Base-by-base conservation (phyloP, 2,113 vertebrate species). In the Rattus rattus region DNA sequence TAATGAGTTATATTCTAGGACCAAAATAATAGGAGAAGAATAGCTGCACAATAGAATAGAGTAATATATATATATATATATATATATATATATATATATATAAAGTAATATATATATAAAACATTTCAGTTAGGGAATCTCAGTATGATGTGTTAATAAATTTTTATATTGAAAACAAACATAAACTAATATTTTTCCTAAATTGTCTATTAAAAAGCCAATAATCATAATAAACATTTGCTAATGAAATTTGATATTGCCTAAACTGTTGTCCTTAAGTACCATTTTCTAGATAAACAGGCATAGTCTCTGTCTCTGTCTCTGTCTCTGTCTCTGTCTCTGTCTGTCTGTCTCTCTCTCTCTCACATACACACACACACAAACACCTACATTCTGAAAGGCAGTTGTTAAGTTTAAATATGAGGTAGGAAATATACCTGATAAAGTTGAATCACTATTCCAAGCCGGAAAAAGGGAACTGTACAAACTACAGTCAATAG, bases 131-230 rank as follows among this genome's bases (percentile, higher is more conserved):
- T 94, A 75, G 73, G 85, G 91, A 86, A 88, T n/a, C 75, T 80
- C 17, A 76, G 47, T 77, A 52, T 91, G 28, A 81, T 73, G 0
- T 69, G 7, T 33, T 89, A 70, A 52, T 75, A 5, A 80, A 75
- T 84, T 94, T 88, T 90, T 90, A 75, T 52, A 43, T 7, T 87
- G 83, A 73, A 95, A 93, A 76, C 8, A 69, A 88, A 67, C 10
- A 63, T 80, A 8, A 47, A 79, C 49, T 63, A 63, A 47, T n/a
- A 1, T 75, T 56, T 94, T 93, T 95, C 39, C 36, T 95, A 76
- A 67, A 52, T 72, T 88, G 3, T 81, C 54, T 86, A 56, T 33
- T 91, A 17, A 96, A 84, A 89, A 28, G 11, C 47, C 54, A 88
- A 52, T 92, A 93, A 75, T 7, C 75, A n/a, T 22, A 39, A 7